These are phyloP conservation scores for Bungarus multicinctus DNA, from an alignment of 2,113 vertebrate species.

Conservation along the genomic window DNA sequence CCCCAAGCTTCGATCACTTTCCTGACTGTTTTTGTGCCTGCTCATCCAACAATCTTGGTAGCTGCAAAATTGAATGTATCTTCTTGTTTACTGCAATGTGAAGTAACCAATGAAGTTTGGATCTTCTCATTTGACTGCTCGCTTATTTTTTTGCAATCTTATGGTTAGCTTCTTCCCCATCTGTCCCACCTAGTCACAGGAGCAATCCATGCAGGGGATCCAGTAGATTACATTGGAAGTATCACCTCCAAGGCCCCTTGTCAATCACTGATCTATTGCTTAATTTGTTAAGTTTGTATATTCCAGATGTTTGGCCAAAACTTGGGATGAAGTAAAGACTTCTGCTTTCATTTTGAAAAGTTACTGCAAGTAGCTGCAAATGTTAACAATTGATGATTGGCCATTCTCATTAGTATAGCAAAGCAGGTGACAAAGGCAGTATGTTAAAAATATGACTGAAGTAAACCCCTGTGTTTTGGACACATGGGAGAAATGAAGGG, in stretches of 20 bases:
- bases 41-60: not conserved
- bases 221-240: not conserved
- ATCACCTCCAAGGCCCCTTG: not conserved
- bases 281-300: not conserved
- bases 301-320: slow-evolving; percentile 19
- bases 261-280: not conserved
- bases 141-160: not conserved
- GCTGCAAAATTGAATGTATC: not conserved
- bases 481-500: not conserved
- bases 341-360: slow-evolving; percentile 12
- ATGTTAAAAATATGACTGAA: slow-evolving; percentile 2
- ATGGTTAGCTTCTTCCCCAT: not conserved
- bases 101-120: not conserved
- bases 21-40: not conserved
- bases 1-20: not conserved
- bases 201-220: not conserved
- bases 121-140: not conserved
- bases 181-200: not conserved
- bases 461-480: not conserved
- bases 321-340: not conserved
- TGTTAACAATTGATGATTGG: slow-evolving; percentile 17
- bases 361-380: slow-evolving; percentile 9
- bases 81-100: not conserved
- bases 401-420: slow-evolving; percentile 11
- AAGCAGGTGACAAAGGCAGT: slow-evolving; percentile 19